Percentiles rank a stretch among this genome's conserved stretches.
Conservation (phyloP, 1,140 invertebrate species). For the Drosophila littoralis region DNA sequence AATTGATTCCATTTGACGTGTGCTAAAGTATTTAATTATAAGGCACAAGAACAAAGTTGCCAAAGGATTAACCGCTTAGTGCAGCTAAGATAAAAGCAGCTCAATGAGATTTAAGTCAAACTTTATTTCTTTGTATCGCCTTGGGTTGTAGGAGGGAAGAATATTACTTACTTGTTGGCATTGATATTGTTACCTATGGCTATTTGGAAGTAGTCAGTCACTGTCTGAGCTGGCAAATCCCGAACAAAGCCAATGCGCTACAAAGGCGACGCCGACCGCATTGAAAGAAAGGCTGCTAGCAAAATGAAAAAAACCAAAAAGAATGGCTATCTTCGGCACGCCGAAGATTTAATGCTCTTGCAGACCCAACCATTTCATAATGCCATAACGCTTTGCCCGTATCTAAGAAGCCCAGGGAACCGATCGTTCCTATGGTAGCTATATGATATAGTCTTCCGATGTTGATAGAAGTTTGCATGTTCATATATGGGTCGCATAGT, state of each 20-base stretch:
- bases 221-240: slow-evolving; percentile 57
- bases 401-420: too few species aligned
- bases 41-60: slow-evolving; percentile 33
- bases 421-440: too few species aligned
- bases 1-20: slow-evolving; percentile 49
- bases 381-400: too few species aligned
- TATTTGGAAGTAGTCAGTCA: slow-evolving; percentile 37
- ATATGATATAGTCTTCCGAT: too few species aligned
- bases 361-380: too few species aligned
- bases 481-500: too few species aligned
- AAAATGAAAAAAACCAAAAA: slow-evolving; percentile 28
- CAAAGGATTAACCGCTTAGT: slow-evolving; percentile 73
- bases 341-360: too few species aligned
- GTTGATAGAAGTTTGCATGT: too few species aligned
- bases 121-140: slow-evolving; percentile 27
- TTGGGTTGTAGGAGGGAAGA: neutral
- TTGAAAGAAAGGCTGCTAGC: slow-evolving; percentile 53
- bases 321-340: neutral
- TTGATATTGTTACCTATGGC: slow-evolving; percentile 53
- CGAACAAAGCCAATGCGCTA: slow-evolving; percentile 74
- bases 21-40: slow-evolving; percentile 65
- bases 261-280: slow-evolving; percentile 57
- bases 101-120: slow-evolving; percentile 47
- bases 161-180: slow-evolving; percentile 53
- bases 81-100: slow-evolving; percentile 33